Percentiles rank a stretch among this genome's conserved stretches.
These are phyloP conservation scores for Melitaea cinxia DNA, from an alignment of 1,140 invertebrate species.

Conservation along the genomic window DNA sequence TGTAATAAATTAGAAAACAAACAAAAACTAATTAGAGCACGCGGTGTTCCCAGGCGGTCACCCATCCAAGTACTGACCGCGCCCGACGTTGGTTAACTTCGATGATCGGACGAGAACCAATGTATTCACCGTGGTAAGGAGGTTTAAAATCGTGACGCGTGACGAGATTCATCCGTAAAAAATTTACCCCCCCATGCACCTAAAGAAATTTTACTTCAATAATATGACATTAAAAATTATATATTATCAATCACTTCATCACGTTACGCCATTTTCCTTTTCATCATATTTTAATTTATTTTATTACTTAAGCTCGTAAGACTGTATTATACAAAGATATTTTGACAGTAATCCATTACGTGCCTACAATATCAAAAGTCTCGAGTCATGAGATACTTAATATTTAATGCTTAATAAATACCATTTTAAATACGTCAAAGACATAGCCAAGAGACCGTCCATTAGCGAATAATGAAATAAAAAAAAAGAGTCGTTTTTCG, in stretches of 20 bases:
- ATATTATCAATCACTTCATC: too few relatives aligned
- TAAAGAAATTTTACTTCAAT: too few relatives aligned
- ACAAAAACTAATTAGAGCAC: too few relatives aligned
- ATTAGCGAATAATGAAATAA: not conserved
- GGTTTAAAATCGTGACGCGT: too few relatives aligned
- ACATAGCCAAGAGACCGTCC: not conserved
- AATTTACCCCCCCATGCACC: too few relatives aligned
- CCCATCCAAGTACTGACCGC: slow-evolving; percentile 47
- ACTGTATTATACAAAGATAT: not conserved
- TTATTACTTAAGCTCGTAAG: too few relatives aligned
- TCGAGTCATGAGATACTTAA: not conserved
- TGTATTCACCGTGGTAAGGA: slow-evolving; percentile 50
- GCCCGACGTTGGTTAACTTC: slow-evolving; percentile 49
- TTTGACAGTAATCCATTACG: not conserved
- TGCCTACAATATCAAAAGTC: not conserved
- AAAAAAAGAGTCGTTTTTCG: slow-evolving; percentile 16
- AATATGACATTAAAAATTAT: too few relatives aligned
- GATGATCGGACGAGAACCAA: slow-evolving; percentile 51
- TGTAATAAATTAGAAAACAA: too few relatives aligned
- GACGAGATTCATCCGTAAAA: too few relatives aligned
- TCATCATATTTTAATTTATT: too few relatives aligned
- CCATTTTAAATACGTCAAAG: not conserved
- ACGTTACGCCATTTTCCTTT: too few relatives aligned
- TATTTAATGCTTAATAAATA: not conserved
- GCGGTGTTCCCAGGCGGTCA: slow-evolving; percentile 48